Conservation (phyloP, 2,113 vertebrate genomes). For the Microcebus murinus region DNA sequence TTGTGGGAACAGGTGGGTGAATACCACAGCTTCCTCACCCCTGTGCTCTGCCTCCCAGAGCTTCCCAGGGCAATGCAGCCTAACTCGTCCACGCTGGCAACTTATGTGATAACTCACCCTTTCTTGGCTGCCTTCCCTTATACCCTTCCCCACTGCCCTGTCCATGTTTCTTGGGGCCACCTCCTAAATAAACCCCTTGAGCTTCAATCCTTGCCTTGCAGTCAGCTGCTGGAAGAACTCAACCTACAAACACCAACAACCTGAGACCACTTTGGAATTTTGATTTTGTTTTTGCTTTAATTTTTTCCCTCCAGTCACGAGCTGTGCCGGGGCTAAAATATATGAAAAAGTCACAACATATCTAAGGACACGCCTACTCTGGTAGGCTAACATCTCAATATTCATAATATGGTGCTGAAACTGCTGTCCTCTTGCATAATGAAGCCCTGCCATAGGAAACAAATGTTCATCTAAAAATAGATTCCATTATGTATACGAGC, state of each 20-base stretch:
- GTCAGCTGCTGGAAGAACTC: background rate
- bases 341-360: background rate
- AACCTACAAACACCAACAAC: background rate
- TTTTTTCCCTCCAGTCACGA: background rate
- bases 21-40: background rate
- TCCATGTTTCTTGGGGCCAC: background rate
- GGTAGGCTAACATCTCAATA: background rate
- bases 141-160: background rate
- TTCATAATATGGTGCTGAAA: constrained; percentile 35
- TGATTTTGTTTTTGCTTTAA: background rate
- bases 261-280: background rate
- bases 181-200: background rate
- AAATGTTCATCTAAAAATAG: constrained; percentile 76
- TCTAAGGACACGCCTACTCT: background rate
- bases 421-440: constrained; percentile 35
- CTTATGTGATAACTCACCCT: background rate
- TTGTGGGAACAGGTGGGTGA: background rate
- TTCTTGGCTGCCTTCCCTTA: background rate
- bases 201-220: background rate
- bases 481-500: constrained; percentile 67
- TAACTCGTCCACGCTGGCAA: background rate
- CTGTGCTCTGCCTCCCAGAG: no score
- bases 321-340: background rate
- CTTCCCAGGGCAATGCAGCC: background rate
- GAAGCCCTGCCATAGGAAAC: constrained; percentile 60